phyloP scores from a whole-genome alignment of 2,113 vertebrate genomes.

The Vicugna pacos region DNA sequence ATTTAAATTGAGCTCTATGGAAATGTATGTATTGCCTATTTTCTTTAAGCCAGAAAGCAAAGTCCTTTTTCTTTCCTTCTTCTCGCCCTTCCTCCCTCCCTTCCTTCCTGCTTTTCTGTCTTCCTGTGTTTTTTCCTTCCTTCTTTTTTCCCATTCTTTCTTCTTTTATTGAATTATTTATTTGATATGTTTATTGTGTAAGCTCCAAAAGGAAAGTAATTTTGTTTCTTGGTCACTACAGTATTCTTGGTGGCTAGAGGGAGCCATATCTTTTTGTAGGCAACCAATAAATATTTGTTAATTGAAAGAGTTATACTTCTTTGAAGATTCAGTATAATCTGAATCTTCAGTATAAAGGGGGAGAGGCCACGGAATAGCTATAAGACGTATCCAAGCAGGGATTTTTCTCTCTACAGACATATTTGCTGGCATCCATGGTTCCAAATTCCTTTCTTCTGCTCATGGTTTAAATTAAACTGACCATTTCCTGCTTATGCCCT shows the following conservation, averaged over 20 bases:
- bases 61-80: not conserved
- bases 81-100: too few species aligned
- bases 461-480: not conserved
- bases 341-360: too few species aligned
- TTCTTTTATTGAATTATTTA: not conserved
- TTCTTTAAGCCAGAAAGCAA: not conserved
- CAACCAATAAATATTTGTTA: not conserved
- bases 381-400: not conserved
- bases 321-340: not conserved
- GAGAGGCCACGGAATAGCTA: not conserved
- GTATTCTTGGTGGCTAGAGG: not conserved
- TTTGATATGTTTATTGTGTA: not conserved
- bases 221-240: not conserved
- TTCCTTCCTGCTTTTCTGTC: not conserved
- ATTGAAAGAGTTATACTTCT: not conserved
- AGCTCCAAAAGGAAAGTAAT: not conserved
- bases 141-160: not conserved
- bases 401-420: not conserved
- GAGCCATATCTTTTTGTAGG: not conserved
- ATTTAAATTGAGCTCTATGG: not conserved
- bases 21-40: not conserved
- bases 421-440: not conserved
- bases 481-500: not conserved
- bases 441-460: not conserved
- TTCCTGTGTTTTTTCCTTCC: not conserved